Conservation (phyloP, 2,888 invertebrate genomes). For the Drosophila bunnanda region DNA sequence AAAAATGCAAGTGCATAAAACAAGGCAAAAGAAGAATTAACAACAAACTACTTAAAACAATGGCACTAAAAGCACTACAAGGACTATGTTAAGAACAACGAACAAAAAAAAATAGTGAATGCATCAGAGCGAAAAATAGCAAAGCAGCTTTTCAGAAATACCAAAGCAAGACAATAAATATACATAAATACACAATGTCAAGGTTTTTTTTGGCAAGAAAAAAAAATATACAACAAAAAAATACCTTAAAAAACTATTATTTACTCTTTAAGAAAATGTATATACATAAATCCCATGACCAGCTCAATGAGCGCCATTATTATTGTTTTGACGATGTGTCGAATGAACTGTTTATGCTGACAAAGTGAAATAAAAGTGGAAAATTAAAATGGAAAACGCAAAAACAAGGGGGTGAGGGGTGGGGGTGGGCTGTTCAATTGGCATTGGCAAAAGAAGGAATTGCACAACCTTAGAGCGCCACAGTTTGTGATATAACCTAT, state of each 20-base stretch:
- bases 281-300: constrained; percentile 3
- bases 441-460: constrained; percentile 24
- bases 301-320: constrained; percentile 8
- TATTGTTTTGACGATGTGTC: constrained; percentile 12
- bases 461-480: constrained; percentile 17
- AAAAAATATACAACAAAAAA: neutral
- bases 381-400: constrained; percentile 16
- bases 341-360: constrained; percentile 25
- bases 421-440: constrained; percentile 9
- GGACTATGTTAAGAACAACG: neutral
- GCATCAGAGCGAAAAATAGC: constrained; percentile 1
- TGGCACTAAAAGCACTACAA: constrained; percentile 5
- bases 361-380: constrained; percentile 20
- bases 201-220: neutral
- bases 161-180: constrained; percentile 1
- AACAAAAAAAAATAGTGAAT: neutral
- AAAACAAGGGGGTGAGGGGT: neutral
- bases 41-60: constrained; percentile 12
- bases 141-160: neutral
- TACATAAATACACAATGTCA: neutral
- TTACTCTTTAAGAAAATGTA: neutral
- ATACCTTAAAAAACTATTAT: neutral
- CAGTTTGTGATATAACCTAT: constrained; percentile 9
- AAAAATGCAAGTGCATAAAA: neutral
- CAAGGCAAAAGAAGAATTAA: constrained; percentile 6